These are phyloP conservation scores for Eilema depressum DNA, from an alignment of 2,888 invertebrate species.

Conservation along the genomic window DNA sequence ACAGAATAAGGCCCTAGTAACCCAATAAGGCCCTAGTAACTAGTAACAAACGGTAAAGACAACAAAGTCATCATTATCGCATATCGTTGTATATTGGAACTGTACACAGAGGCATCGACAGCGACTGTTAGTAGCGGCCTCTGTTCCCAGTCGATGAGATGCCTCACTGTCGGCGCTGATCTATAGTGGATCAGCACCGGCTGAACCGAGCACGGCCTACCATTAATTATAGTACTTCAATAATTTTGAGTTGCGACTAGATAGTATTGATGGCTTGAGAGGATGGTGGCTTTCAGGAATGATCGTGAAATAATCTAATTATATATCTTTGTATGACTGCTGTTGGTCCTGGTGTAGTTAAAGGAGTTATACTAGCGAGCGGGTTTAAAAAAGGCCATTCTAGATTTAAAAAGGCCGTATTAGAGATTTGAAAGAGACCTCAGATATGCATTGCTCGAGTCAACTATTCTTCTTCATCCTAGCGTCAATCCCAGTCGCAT, in stretches of 20 bases:
- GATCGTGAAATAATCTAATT: neutral
- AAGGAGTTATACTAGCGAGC: too few species aligned
- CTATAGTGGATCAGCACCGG: constrained; percentile 53
- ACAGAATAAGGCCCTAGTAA: too few species aligned
- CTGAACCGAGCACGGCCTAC: constrained; percentile 10
- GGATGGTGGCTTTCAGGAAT: constrained; percentile 7
- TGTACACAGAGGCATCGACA: constrained; percentile 37
- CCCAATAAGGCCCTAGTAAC: neutral
- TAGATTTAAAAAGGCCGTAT: too few species aligned
- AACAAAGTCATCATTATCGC: neutral
- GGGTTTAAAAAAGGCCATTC: too few species aligned
- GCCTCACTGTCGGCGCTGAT: constrained; percentile 58
- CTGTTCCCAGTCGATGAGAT: constrained; percentile 51
- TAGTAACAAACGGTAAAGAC: neutral
- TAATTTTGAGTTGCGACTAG: constrained; percentile 21
- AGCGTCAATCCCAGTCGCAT: too few species aligned
- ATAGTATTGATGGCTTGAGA: constrained; percentile 1
- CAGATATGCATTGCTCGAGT: too few species aligned
- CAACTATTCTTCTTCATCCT: too few species aligned
- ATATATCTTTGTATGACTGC: neutral
- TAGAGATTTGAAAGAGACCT: too few species aligned
- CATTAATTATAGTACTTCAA: constrained; percentile 23
- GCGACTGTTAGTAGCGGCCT: constrained; percentile 54
- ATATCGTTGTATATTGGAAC: constrained; percentile 32
- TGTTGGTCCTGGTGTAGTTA: too few species aligned